Base-by-base conservation (phyloP, 2,113 vertebrate genomes). In the Ophthalmotilapia sp. region DNA sequence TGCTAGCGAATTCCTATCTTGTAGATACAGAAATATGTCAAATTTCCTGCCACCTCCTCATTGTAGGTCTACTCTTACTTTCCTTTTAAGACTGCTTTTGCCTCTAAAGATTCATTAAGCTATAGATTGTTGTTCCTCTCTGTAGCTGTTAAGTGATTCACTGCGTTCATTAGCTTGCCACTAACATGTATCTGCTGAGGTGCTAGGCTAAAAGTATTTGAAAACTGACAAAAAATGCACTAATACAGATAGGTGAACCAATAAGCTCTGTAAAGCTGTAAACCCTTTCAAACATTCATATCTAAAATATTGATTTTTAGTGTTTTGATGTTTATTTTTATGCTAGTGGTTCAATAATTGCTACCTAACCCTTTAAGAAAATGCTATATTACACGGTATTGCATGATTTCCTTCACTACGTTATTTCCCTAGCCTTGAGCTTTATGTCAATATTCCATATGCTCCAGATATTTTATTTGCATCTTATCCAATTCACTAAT, bases 401-500 rank as follows among this genome's bases (percentile, higher is more conserved):
- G 15, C 36, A 45, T 19, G 17, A 68, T 33, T 86, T 83, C 6
- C 60, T 54, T 40, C 40, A 3, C 38, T 6, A 29, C 2, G 9
- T 5, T 83, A 80, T 58, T 85, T 86, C 23, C 45, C 49, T 5
- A 60, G 84, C 79, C 36, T 73, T 2, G 2, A 21, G 51, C 51
- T 70, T 21, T 51, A 17, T 36, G 51, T 88, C 81, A 47, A 15
- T 70, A 84, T 75, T 81, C 65, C 79, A 75, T 26, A 79, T 31
- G 54, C 68, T 80, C 58, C 26, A 77, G 56, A 85, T 23, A 7
- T 88, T 90, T 82, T 47, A 54, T 40, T 89, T 83, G 33, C 79
- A 88, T 88, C 53, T 89, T 38, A 45, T 84, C 51, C 49, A 86
- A 70, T 81, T 80, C 89, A 51, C 17, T 4, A 29, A 26, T 83